phyloP scores from a whole-genome alignment of 2,113 vertebrate genomes.

The Pteronura brasiliensis region DNA sequence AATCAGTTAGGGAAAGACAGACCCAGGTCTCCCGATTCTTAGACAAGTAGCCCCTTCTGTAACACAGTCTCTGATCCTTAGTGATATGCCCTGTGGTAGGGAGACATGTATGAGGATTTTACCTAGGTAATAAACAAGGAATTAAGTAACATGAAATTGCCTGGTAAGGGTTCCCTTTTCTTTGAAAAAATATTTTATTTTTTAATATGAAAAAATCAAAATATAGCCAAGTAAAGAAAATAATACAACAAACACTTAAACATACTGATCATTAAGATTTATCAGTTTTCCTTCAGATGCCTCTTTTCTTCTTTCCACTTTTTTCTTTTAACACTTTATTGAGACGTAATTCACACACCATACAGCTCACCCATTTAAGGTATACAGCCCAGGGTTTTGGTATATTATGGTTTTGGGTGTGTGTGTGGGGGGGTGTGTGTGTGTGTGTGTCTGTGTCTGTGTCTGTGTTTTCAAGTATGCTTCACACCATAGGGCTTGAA shows the following conservation, averaged over 20 bases:
- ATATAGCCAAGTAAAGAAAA: neutral
- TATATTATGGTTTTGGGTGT: neutral
- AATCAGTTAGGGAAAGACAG: neutral
- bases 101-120: neutral
- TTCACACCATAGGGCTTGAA: neutral
- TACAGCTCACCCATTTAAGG: neutral
- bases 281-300: neutral
- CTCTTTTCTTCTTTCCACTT: neutral
- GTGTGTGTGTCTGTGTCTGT: neutral
- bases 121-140: neutral
- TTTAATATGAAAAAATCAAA: neutral
- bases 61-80: neutral
- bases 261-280: neutral
- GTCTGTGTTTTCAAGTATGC: neutral
- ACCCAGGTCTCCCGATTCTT: neutral
- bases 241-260: neutral
- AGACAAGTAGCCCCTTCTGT: neutral
- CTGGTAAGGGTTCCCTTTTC: too few species aligned
- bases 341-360: neutral
- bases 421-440: neutral
- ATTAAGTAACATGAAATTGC: neutral
- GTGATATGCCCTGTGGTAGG: neutral
- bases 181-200: neutral
- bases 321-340: neutral
- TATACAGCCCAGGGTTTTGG: neutral